Evolutionary conservation across 2,888 invertebrate genomes (phyloP), one percentile per base, ranked within the genome.

Genomic region (Pyralis farinalis): DNA sequence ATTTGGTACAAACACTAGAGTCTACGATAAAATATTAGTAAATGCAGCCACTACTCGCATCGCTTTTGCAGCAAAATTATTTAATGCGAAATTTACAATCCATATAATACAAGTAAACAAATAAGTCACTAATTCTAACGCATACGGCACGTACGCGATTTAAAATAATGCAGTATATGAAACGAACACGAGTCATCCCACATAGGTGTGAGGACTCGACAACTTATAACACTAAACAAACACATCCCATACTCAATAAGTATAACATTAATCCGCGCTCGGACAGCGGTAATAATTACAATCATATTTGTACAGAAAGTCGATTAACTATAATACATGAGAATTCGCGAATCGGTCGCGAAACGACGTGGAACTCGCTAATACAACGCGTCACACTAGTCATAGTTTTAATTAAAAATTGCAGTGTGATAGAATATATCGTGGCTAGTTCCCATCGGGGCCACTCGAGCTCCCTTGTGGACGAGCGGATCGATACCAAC

Each of bases 11-110:
- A 82, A 81, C 78, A 71, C 78, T 83, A 84, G 4, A 16, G 41
- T 62, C 82, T 86, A 85, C 68, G 57, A 77, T 83, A 85, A 83
- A 82, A 83, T 76, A 87, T 86, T 87, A 87, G 88, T 87, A 87
- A 88, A 88, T 87, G 88, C 88, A 86, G 78, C 65, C 80, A 16
- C 16, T 84, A 83, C 76, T 78, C 71, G 64, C 74, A 64, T 61
- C 55, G 60, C 67, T 63, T 53, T 55, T 48, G 58, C 70, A 64
- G 71, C 71, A 67, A 66, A 71, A 63, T 60, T 55, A 47, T 54
- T 58, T 54, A 75, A 75, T 75, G 70, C 78, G 68, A 77, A 79
- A 80, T 80, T 62, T 81, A 82, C 82, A 85, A 84, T 75, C 73
- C 68, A 73, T 73, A 75, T 70, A 51, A 69, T 76, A 81, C 74